Evolutionary conservation across 2,113 vertebrate species (phyloP).

Genomic region (Protobothrops mucrosquamatus): DNA sequence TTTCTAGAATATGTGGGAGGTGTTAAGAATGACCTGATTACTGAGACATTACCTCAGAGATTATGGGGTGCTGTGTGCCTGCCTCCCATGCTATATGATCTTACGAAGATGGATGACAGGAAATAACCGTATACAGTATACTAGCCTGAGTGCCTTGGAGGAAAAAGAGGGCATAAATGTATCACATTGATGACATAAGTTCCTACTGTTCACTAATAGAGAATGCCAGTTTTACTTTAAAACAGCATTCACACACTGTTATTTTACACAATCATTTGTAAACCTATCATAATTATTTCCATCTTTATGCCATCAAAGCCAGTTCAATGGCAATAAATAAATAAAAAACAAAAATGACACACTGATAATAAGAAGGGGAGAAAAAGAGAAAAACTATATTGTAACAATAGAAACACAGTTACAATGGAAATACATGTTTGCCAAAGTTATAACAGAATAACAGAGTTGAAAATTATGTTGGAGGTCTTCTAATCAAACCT

Average conservation of each 20-base stretch:
- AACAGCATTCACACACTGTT: neutral
- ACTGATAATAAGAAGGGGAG: neutral
- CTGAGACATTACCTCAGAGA: neutral
- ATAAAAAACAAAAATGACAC: neutral
- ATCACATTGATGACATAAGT: neutral
- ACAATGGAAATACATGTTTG: neutral
- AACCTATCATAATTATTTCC: neutral
- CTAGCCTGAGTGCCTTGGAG: neutral
- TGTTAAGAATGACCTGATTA: neutral
- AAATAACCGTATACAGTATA: neutral
- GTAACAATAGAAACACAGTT: neutral
- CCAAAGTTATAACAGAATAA: neutral
- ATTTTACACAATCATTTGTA: neutral
- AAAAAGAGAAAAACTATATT: neutral
- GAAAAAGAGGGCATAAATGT: neutral
- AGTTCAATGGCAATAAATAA: neutral
- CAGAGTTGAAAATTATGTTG: too few relatives aligned
- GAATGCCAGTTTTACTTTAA: neutral
- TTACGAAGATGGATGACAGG: neutral
- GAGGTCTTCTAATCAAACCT: too few relatives aligned
- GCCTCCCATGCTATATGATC: neutral
- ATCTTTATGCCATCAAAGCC: neutral
- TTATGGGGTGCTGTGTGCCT: neutral
- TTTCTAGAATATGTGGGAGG: neutral
- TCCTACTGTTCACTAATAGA: neutral